These are phyloP conservation scores for Stenoptilia bipunctidactyla DNA, from an alignment of 2,888 invertebrate species.

Conservation along the genomic window DNA sequence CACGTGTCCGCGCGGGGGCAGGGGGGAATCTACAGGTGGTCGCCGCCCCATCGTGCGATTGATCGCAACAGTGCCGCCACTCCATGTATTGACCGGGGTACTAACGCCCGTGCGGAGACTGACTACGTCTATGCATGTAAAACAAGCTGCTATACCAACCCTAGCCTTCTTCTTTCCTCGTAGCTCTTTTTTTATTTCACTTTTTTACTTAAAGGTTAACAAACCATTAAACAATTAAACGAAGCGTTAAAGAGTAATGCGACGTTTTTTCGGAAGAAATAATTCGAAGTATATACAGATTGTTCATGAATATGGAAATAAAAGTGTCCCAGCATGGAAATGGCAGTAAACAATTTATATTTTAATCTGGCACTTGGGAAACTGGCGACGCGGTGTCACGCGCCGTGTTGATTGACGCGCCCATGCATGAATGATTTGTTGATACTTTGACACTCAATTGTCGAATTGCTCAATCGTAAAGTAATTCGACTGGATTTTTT, in stretches of 20 bases:
- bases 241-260: not conserved
- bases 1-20: conserved; percentile 53
- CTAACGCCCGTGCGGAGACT: conserved; percentile 48
- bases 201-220: too few species aligned
- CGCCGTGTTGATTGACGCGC: not conserved
- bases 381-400: conserved; percentile 1
- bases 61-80: conserved; percentile 64
- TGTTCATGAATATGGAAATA: conserved; percentile 56
- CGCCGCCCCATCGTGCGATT: conserved; percentile 53
- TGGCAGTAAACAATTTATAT: conserved; percentile 49
- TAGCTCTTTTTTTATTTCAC: too few species aligned
- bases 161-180: too few species aligned
- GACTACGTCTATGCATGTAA: not conserved
- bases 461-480: too few species aligned
- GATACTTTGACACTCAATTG: too few species aligned
- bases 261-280: not conserved
- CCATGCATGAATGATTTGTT: too few species aligned
- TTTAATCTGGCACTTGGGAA: conserved; percentile 30
- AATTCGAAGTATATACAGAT: conserved; percentile 29
- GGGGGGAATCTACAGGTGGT: conserved; percentile 54
- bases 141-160: not conserved
- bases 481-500: too few species aligned
- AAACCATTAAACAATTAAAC: not conserved
- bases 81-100: conserved; percentile 68
- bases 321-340: conserved; percentile 48